Percentiles rank a stretch among this genome's conserved stretches.
phyloP scores from a whole-genome alignment of 2,888 invertebrate genomes.

The Drosophila rubida region DNA sequence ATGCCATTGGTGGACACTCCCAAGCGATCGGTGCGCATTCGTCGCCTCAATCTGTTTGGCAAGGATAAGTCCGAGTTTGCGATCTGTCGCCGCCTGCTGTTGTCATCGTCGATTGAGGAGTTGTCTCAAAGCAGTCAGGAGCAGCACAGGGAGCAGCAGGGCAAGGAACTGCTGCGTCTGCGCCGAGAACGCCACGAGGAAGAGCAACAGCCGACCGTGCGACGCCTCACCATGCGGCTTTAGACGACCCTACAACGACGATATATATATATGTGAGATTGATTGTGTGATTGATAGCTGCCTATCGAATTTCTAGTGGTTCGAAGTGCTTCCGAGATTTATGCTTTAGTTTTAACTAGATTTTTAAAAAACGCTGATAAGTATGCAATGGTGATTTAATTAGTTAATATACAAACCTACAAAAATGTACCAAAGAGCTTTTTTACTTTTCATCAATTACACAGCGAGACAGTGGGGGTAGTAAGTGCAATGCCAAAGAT shows the following conservation, averaged over 20 bases:
- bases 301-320: constrained; percentile 8
- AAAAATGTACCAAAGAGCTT: constrained; percentile 8
- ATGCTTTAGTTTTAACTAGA: constrained; percentile 44
- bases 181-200: constrained; percentile 56
- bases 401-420: constrained; percentile 39
- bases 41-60: constrained; percentile 59
- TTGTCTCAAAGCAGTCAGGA: constrained; percentile 49
- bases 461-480: constrained; percentile 8
- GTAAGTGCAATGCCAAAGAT: background rate
- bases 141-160: constrained; percentile 41
- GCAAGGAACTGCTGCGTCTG: constrained; percentile 48
- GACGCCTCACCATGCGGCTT: constrained; percentile 52
- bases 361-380: constrained; percentile 32
- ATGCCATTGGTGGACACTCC: constrained; percentile 43
- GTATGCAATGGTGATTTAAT: constrained; percentile 54
- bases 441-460: constrained; percentile 16
- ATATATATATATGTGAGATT: background rate
- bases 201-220: constrained; percentile 46
- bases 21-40: constrained; percentile 45
- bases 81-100: constrained; percentile 50
- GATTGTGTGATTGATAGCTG: constrained; percentile 31
- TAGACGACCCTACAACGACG: constrained; percentile 15
- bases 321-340: constrained; percentile 60
- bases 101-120: background rate
- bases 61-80: constrained; percentile 40